These are phyloP conservation scores for Drosophila kikkawai DNA, from an alignment of 1,140 invertebrate genomes.

Conservation along the genomic window DNA sequence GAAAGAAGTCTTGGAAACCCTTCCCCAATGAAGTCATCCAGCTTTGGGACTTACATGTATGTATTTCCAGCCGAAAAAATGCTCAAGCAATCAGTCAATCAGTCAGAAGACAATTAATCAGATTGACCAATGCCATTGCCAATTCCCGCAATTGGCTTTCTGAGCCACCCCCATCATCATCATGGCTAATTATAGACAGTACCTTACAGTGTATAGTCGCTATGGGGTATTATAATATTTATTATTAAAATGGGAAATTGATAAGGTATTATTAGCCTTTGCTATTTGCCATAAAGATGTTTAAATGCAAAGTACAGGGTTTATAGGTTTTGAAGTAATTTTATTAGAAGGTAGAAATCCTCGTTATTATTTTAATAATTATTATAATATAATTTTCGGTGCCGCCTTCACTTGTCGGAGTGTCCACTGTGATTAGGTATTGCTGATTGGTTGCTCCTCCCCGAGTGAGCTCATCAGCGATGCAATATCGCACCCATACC, in stretches of 20 bases:
- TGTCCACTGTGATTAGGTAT: background rate
- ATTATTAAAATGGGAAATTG: too few species aligned
- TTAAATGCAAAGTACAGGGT: too few species aligned
- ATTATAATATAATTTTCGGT: background rate
- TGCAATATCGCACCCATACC: background rate
- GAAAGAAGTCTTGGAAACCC: background rate
- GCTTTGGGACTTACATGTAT: background rate
- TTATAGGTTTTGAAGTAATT: background rate
- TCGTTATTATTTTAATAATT: background rate
- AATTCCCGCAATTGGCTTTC: constrained; percentile 13
- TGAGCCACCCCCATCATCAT: constrained; percentile 32
- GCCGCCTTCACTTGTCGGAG: background rate
- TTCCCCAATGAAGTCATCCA: constrained; percentile 10
- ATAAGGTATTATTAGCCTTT: background rate
- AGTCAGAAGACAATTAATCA: constrained; percentile 23
- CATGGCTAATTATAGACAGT: constrained; percentile 42
- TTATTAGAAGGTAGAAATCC: background rate
- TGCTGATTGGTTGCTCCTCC: constrained; percentile 5
- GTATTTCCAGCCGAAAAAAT: background rate
- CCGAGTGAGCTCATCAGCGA: constrained; percentile 43
- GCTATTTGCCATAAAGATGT: background rate
- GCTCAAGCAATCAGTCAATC: constrained; percentile 3
- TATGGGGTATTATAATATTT: background rate
- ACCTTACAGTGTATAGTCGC: background rate
- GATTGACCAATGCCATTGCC: constrained; percentile 26